phyloP scores from a whole-genome alignment of 2,113 vertebrate genomes.

The Clinocottus analis region DNA sequence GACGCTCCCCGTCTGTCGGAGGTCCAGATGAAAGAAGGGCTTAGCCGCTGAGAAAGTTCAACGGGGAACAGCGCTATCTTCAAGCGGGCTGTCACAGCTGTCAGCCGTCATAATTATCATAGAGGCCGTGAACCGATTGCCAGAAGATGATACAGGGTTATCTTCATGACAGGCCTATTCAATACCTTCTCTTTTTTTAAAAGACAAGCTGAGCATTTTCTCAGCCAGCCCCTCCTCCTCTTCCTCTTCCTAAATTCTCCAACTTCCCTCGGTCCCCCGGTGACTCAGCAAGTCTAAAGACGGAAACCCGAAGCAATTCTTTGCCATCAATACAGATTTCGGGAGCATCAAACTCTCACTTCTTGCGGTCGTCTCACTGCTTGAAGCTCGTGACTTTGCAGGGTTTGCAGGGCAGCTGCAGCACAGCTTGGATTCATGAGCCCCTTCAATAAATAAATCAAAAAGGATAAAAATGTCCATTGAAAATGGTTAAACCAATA shows the following conservation, averaged over 20 bases:
- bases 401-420: neutral
- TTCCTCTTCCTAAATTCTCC: neutral
- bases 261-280: neutral
- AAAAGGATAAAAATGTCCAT: neutral
- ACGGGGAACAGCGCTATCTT: slow-evolving; percentile 21
- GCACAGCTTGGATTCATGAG: neutral
- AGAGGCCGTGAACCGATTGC: slow-evolving; percentile 32
- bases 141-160: slow-evolving; percentile 13
- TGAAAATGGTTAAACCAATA: neutral
- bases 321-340: neutral
- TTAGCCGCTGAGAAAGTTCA: slow-evolving; percentile 13
- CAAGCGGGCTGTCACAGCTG: slow-evolving; percentile 35
- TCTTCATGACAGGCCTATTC: slow-evolving; percentile 13
- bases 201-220: neutral
- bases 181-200: neutral
- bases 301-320: neutral
- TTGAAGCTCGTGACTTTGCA: neutral
- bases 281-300: neutral
- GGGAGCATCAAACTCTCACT: neutral
- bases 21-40: slow-evolving; percentile 34
- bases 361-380: neutral
- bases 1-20: slow-evolving; percentile 38
- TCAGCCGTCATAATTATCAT: slow-evolving; percentile 49
- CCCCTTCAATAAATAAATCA: neutral
- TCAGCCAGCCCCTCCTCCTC: too few species aligned